Percentiles rank a stretch among this genome's conserved stretches.
These are phyloP conservation scores for Ptilorrhoa leucosticta DNA, from an alignment of 2,113 vertebrate genomes.

Conservation along the genomic window DNA sequence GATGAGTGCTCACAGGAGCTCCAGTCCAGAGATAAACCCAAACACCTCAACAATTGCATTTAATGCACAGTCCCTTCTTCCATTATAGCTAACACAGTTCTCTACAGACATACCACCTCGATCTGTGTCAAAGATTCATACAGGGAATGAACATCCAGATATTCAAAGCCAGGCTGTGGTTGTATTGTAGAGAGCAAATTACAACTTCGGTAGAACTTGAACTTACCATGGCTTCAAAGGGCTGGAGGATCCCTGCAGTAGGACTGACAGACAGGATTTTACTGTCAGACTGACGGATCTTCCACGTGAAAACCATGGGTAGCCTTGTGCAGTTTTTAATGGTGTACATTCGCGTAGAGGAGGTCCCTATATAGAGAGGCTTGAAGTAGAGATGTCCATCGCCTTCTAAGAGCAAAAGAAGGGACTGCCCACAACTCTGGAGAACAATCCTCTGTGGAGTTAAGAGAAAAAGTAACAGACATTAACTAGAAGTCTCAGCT, in stretches of 20 bases:
- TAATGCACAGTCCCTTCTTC: background rate
- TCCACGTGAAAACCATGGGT: slow-evolving; percentile 86
- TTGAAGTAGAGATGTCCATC: slow-evolving; percentile 81
- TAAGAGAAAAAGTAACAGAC: background rate
- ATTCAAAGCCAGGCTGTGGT: background rate
- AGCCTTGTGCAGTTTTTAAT: slow-evolving; percentile 82
- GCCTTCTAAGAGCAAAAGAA: slow-evolving; percentile 76
- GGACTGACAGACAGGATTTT: slow-evolving; percentile 79
- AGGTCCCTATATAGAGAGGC: slow-evolving; percentile 78
- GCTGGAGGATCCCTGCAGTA: slow-evolving; percentile 77
- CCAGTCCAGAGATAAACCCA: background rate
- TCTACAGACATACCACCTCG: background rate
- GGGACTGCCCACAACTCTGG: slow-evolving; percentile 72
- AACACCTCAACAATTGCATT: background rate
- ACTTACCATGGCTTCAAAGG: slow-evolving; percentile 84
- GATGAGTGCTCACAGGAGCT: background rate
- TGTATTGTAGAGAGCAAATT: background rate
- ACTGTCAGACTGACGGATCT: slow-evolving; percentile 66
- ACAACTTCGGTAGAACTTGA: background rate
- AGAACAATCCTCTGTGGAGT: slow-evolving; percentile 78
- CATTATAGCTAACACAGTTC: background rate
- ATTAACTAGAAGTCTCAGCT: background rate
- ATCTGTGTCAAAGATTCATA: background rate
- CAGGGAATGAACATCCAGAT: background rate
- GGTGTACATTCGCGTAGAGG: slow-evolving; percentile 65